Conservation (phyloP, 2,113 vertebrate genomes). For the Phalacrocorax pelagicus region DNA sequence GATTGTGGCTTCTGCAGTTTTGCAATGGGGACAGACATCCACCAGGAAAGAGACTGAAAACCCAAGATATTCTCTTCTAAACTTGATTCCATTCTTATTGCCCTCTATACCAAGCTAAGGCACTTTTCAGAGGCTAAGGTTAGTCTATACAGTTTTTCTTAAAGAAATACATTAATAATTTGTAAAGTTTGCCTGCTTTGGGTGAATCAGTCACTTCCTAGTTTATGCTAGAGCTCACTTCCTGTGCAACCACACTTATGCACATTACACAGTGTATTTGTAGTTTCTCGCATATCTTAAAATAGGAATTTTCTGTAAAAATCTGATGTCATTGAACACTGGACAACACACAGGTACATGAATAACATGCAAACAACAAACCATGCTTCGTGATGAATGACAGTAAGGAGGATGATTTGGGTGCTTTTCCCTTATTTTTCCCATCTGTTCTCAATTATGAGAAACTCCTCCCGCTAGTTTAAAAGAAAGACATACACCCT, state of each 20-base stretch:
- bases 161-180: background rate
- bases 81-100: background rate
- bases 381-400: conserved; percentile 28
- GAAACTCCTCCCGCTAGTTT: conserved; percentile 64
- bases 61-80: background rate
- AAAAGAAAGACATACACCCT: conserved; percentile 56
- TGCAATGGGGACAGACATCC: background rate
- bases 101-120: background rate
- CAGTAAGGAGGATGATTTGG: conserved; percentile 45
- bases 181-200: background rate
- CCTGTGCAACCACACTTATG: background rate
- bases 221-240: background rate
- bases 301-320: background rate
- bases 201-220: background rate
- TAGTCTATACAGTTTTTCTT: background rate
- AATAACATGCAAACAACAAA: conserved; percentile 17
- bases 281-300: background rate
- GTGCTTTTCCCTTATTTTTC: conserved; percentile 38
- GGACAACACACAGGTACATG: background rate
- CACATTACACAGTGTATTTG: background rate
- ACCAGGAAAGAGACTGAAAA: background rate
- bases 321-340: background rate
- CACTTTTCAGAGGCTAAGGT: background rate
- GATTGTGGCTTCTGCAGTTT: conserved; percentile 1
- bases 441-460: conserved; percentile 73